Evolutionary conservation across 2,113 vertebrate species (phyloP).

Genomic region (Chlamydotis undulata): DNA sequence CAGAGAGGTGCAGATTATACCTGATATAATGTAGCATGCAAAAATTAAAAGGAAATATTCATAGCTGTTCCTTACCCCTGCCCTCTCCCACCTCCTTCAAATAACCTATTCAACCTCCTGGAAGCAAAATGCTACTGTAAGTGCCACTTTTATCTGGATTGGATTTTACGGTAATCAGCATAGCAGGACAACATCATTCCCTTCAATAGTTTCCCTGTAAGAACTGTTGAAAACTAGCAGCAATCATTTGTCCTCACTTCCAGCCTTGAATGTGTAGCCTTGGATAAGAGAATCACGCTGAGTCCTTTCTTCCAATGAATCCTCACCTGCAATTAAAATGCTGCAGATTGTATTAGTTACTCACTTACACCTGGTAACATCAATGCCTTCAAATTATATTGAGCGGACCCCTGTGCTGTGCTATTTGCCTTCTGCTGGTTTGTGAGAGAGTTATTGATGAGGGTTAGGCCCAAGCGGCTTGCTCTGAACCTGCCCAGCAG

Average conservation of each 20-base stretch:
- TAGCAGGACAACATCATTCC: background rate
- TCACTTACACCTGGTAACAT: background rate
- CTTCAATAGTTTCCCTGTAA: background rate
- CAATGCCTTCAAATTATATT: background rate
- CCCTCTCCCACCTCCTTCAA: background rate
- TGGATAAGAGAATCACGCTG: background rate
- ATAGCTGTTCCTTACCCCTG: background rate
- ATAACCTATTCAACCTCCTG: background rate
- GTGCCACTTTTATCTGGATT: background rate
- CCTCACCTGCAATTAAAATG: background rate
- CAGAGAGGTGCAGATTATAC: background rate
- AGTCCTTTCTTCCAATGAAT: background rate
- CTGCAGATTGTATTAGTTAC: background rate
- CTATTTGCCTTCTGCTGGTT: background rate
- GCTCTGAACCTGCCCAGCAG: background rate
- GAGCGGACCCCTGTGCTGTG: background rate
- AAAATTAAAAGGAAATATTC: background rate
- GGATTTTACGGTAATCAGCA: background rate
- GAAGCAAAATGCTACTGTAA: background rate
- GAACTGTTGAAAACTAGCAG: background rate
- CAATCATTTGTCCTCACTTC: background rate
- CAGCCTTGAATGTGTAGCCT: background rate
- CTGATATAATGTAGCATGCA: background rate
- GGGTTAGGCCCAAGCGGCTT: background rate
- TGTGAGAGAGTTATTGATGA: background rate